Conservation (phyloP, 2,797 vertebrate genomes). For the Coreius guichenoti region DNA sequence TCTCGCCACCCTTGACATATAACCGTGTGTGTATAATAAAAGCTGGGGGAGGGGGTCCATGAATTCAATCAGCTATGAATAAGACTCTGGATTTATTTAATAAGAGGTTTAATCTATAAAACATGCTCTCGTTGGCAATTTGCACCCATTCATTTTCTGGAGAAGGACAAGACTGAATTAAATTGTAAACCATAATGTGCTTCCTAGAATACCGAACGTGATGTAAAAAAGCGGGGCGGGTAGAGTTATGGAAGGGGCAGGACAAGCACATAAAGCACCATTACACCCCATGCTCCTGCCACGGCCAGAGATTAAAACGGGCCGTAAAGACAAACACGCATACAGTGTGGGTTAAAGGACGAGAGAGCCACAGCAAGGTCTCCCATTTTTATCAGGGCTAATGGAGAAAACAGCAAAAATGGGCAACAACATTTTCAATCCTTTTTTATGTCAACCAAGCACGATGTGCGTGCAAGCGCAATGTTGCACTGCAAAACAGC, state of each 20-base stretch:
- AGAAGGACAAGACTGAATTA: conserved; percentile 51
- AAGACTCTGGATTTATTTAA: conserved; percentile 53
- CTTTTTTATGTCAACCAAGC: conserved; percentile 27
- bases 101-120: conserved; percentile 54
- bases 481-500: conserved; percentile 48
- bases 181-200: conserved; percentile 45
- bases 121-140: conserved; percentile 35
- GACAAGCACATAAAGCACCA: conserved; percentile 52
- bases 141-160: conserved; percentile 43
- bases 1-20: background rate
- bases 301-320: conserved; percentile 35
- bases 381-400: conserved; percentile 45
- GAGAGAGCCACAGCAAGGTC: background rate
- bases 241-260: conserved; percentile 47
- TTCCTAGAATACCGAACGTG: conserved; percentile 47
- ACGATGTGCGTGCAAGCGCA: background rate
- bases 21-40: background rate
- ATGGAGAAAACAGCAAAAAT: conserved; percentile 31
- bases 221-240: conserved; percentile 49
- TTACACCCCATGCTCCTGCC: conserved; percentile 34
- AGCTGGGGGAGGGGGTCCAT: background rate
- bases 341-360: conserved; percentile 25
- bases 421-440: conserved; percentile 32
- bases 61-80: conserved; percentile 34
- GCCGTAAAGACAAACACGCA: conserved; percentile 44